Base-by-base conservation (phyloP, 2,888 invertebrate species). In the Scaptomyza tumidula region DNA sequence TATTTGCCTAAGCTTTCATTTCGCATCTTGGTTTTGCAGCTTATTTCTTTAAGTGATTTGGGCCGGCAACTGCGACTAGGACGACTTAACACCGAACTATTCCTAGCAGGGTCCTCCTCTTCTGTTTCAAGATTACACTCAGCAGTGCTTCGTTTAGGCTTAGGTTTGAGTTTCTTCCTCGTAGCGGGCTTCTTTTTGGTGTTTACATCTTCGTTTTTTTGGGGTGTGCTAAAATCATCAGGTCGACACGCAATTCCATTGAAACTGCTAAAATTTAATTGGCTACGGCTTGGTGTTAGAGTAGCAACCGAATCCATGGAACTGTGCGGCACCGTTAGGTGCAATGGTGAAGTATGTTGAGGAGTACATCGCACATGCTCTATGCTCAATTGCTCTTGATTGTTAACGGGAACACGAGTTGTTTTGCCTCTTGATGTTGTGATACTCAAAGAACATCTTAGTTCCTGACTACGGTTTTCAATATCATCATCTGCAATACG, bases 11-110 rank as follows among this genome's bases (percentile, higher is more conserved):
- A 1, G 19, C 13, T 24, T 5, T 64, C 46, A 41, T 68, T 71
- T 6, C 78, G 71, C 44, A 80, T 0, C 41, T 79, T 80, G 0
- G 0, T 0, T 13, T 0, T 43, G 0, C 31, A 0, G 24, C 1
- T 74, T 1, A 67, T 43, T 59, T 84, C 81, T 44, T 58, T 67
- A 0, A 84, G 61, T 2, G 74, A 61, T 3, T 41, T 52, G 0
- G 85, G 81, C 0, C 65, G 71, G 53, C 81, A 81, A 7, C 19
- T 49, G 0, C 81, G 77, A 7, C 49, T 65, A 1, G 71, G 66
- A 3, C 85, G 76, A 2, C 45, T 31, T 4, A 6, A 33, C 2
- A 24, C 1, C 14, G 52, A 63, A 9, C n/a, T n/a, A 0, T 76
- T 58, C 1, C 0, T 24, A 4, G 24, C 49, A 3, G 43, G 48